Evolutionary conservation across 2,888 invertebrate genomes (phyloP), one percentile per base, ranked within the genome.

Genomic region (Cyrtodaria siliqua): DNA sequence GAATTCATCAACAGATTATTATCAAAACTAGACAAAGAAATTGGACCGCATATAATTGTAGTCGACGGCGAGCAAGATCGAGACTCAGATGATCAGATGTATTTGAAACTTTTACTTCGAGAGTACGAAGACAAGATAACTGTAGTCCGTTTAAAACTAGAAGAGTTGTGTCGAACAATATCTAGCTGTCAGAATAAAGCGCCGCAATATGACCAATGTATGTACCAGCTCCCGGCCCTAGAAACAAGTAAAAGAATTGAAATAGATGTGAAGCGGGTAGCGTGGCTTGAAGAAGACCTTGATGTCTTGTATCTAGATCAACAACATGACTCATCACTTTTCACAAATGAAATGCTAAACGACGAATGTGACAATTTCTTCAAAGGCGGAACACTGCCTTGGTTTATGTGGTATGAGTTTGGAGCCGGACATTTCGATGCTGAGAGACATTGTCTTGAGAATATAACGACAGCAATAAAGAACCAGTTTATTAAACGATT

Each of bases 351-450:
- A 49, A 57, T 55, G 14, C 60, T 83, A 3, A 23, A 70, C 1
- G 53, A 59, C 18, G 78, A 80, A 57, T 61, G 44, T 14, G 73
- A 78, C 18, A 67, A 60, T n/a, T 83, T 83, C 33, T 80, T 70
- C 40, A 62, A 70, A 18, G 83, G 83, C 3, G 83, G 77, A 4
- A 75, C 79, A 2, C 33, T 83, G n/a, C 69, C 67, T 27, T 83
- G 83, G 83, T 44, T 23, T 33, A 52, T 75, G 0, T 67, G 79
- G 62, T 80, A 83, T 44, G 71, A 44, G 20, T 56, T 68, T 55
- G 59, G 63, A 14, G 20, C 60, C 9, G 57, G 69, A 2, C 72
- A 63, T 29, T 33, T 73, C 42, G 83, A 83, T 50, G 59, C 73
- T 24, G 74, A 75, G 40, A 52, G 83, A 33, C 67, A 72, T 12